phyloP scores from a whole-genome alignment of 1,140 invertebrate species.

The Psilanteris sp. region DNA sequence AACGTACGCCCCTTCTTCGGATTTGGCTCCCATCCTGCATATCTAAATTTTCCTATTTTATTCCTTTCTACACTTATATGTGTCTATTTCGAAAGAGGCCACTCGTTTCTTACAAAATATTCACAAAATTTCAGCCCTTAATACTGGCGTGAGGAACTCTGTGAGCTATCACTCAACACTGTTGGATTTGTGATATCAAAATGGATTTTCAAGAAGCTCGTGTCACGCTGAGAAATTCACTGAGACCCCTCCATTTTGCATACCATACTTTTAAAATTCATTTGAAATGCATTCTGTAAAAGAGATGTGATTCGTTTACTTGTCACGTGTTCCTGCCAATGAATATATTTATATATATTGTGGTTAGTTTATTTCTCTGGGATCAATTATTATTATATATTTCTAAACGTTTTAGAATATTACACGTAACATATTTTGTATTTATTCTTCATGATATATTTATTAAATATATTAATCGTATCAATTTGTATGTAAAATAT shows the following conservation, averaged over 20 bases:
- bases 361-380: no score
- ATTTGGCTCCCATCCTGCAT: slow-evolving; percentile 54
- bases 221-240: slow-evolving; percentile 31
- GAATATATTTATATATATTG: no score
- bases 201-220: slow-evolving; percentile 58
- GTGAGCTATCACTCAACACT: slow-evolving; percentile 51
- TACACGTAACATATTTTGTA: no score
- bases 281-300: slow-evolving; percentile 51
- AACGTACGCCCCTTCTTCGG: slow-evolving; percentile 47
- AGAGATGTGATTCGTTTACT: no score
- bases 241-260: slow-evolving; percentile 15
- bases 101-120: slow-evolving; percentile 49
- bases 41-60: slow-evolving; percentile 55
- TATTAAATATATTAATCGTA: no score
- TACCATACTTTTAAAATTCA: slow-evolving; percentile 21
- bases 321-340: no score
- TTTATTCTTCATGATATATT: no score
- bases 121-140: slow-evolving; percentile 53
- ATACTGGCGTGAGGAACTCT: slow-evolving; percentile 29
- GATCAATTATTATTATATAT: no score
- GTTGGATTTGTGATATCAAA: slow-evolving; percentile 64
- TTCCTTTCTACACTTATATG: slow-evolving; percentile 50
- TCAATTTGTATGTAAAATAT: no score
- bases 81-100: slow-evolving; percentile 55
- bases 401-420: no score